These are phyloP conservation scores for Gisinianus flammeolus DNA, from an alignment of 2,888 invertebrate genomes.

Conservation along the genomic window DNA sequence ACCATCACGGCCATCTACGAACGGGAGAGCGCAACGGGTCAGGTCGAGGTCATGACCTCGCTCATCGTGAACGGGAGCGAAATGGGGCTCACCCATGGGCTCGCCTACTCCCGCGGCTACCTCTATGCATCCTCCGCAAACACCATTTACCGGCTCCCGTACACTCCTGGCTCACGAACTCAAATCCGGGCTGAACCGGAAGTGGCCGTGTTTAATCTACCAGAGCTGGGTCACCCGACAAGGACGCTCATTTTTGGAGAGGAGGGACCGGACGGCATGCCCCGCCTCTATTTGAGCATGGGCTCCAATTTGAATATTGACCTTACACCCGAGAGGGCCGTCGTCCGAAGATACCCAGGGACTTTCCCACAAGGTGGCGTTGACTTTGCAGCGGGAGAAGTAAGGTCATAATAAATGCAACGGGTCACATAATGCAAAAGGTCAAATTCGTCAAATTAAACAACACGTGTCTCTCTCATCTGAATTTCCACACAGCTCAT, in stretches of 20 bases:
- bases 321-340: constrained; percentile 37
- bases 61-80: background rate
- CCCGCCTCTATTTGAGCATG: constrained; percentile 24
- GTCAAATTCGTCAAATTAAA: background rate
- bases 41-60: background rate
- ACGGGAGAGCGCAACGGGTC: background rate
- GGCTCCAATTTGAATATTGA: constrained; percentile 47
- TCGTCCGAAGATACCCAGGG: constrained; percentile 43
- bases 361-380: constrained; percentile 29
- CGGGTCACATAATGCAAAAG: background rate
- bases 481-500: constrained; percentile 4
- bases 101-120: constrained; percentile 43
- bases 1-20: constrained; percentile 29
- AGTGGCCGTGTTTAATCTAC: constrained; percentile 41
- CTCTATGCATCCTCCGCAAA: constrained; percentile 49
- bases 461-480: background rate
- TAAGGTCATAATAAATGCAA: background rate
- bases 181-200: constrained; percentile 24
- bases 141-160: constrained; percentile 51
- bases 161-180: constrained; percentile 45
- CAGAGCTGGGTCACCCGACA: constrained; percentile 39
- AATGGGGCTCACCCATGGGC: constrained; percentile 45
- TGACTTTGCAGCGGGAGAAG: constrained; percentile 39
- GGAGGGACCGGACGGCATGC: constrained; percentile 20
- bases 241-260: constrained; percentile 42